phyloP scores from a whole-genome alignment of 2,888 invertebrate species.

The Scaptodrosophila latifasciaeformis region DNA sequence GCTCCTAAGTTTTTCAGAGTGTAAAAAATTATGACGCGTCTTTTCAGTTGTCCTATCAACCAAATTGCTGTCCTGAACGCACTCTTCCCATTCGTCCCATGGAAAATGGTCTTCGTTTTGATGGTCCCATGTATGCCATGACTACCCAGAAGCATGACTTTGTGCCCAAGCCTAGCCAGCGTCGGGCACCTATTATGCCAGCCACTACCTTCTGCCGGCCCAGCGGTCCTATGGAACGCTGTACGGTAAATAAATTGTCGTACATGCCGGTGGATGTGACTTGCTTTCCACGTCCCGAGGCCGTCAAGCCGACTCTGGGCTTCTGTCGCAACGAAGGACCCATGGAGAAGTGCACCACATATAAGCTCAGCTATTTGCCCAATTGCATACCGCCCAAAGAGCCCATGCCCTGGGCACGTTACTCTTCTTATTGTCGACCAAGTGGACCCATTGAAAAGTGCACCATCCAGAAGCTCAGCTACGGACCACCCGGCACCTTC shows the following conservation, averaged over 20 bases:
- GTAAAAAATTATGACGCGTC: not conserved
- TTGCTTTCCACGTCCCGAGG: slow-evolving; percentile 48
- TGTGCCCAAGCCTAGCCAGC: slow-evolving; percentile 79
- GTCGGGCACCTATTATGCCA: slow-evolving; percentile 62
- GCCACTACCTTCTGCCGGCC: slow-evolving; percentile 60
- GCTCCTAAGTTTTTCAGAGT: not conserved
- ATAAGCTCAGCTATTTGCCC: slow-evolving; percentile 78
- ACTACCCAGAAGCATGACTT: slow-evolving; percentile 86
- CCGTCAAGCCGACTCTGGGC: slow-evolving; percentile 67
- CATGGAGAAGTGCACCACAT: slow-evolving; percentile 76
- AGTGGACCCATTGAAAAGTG: slow-evolving; percentile 73
- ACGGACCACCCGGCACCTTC: slow-evolving; percentile 77
- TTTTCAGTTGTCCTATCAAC: slow-evolving; percentile 77
- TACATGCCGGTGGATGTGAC: slow-evolving; percentile 72
- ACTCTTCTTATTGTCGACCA: slow-evolving; percentile 61
- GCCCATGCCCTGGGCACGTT: slow-evolving; percentile 67
- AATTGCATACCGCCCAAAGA: slow-evolving; percentile 72
- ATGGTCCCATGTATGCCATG: slow-evolving; percentile 82
- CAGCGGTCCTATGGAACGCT: slow-evolving; percentile 65
- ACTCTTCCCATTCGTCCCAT: slow-evolving; percentile 78
- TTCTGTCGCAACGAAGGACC: slow-evolving; percentile 59
- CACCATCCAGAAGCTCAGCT: slow-evolving; percentile 81
- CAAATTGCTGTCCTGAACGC: slow-evolving; percentile 77
- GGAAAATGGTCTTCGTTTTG: slow-evolving; percentile 78
- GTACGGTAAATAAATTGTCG: slow-evolving; percentile 72